Evolutionary conservation across 2,888 invertebrate genomes (phyloP).

Genomic region (Branchellion lobata): DNA sequence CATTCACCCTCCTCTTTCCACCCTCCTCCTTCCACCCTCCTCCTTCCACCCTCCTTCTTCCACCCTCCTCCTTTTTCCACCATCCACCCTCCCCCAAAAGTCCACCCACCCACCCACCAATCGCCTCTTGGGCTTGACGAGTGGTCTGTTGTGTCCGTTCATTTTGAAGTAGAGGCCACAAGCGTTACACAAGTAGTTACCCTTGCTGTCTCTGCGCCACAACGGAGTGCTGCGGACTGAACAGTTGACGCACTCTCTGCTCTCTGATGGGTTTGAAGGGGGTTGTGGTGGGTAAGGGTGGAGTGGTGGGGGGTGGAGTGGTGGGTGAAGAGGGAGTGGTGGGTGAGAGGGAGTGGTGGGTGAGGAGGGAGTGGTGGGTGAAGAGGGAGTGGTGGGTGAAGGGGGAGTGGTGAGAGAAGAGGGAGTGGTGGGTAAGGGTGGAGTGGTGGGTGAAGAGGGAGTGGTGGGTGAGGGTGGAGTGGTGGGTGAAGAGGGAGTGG

Average conservation of each 20-base stretch:
- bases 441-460: neutral
- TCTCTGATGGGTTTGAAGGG: neutral
- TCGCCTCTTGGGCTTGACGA: conserved; percentile 28
- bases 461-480: neutral
- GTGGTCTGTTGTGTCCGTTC: conserved; percentile 32
- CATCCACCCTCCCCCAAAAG: too few relatives aligned
- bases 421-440: too few relatives aligned
- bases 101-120: conserved; percentile 17
- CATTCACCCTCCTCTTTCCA: too few relatives aligned
- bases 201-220: conserved; percentile 17
- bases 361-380: neutral
- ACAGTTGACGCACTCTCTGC: conserved; percentile 28
- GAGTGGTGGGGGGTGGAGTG: neutral
- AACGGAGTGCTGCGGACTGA: conserved; percentile 10
- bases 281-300: neutral
- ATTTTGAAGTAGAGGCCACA: conserved; percentile 37
- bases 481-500: too few relatives aligned
- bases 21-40: too few relatives aligned
- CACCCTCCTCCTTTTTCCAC: too few relatives aligned
- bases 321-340: neutral
- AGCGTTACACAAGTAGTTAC: conserved; percentile 38
- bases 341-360: neutral
- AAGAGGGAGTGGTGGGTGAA: too few relatives aligned
- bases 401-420: too few relatives aligned
- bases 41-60: too few relatives aligned